phyloP scores from a whole-genome alignment of 2,113 vertebrate species.

The Bubalus kerabau region DNA sequence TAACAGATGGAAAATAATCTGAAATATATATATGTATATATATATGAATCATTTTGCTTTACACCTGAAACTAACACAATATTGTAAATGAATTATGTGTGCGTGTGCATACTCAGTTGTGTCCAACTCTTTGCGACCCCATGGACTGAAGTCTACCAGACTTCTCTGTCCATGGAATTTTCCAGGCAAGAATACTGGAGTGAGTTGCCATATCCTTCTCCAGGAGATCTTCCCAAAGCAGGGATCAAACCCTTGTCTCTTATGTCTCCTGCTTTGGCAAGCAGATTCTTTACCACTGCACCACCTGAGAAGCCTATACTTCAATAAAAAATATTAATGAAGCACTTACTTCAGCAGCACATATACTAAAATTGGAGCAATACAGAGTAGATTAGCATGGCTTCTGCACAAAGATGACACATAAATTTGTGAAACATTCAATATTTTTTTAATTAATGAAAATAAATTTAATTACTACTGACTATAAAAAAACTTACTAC shows the following conservation, averaged over 20 bases:
- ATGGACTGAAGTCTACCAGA: neutral
- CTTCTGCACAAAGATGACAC: neutral
- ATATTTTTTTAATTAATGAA: neutral
- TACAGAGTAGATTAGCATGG: neutral
- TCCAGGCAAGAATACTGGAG: neutral
- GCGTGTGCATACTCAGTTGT: rapidly evolving
- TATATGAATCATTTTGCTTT: neutral
- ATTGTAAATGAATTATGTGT: neutral
- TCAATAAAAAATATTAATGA: neutral
- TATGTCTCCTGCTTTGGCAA: neutral
- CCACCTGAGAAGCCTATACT: neutral
- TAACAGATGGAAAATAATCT: neutral
- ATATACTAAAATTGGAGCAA: neutral
- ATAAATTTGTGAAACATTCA: neutral
- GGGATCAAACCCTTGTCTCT: neutral
- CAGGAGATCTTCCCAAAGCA: neutral
- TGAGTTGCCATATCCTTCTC: neutral
- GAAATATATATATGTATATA: neutral
- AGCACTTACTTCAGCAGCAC: neutral
- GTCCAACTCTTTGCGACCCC: neutral
- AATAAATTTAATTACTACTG: neutral
- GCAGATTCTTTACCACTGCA: neutral
- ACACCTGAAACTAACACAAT: neutral
- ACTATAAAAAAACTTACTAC: neutral
- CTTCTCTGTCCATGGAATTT: neutral